A percentile compares a stretch with the other conserved stretches of the same genome.
Evolutionary conservation across 2,113 vertebrate genomes (phyloP).

Genomic region (Hippocampus guttulatus): DNA sequence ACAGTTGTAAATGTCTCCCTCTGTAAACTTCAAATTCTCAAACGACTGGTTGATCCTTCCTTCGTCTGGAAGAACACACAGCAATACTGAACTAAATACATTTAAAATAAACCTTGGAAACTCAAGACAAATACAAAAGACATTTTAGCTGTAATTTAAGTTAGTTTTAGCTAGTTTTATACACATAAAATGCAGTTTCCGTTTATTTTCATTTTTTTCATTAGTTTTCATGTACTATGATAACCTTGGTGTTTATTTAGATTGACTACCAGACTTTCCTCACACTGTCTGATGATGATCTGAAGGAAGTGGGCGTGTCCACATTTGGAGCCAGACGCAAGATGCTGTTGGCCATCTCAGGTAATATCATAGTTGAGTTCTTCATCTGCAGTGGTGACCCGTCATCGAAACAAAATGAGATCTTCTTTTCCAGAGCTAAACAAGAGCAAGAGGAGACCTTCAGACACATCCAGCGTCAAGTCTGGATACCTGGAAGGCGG

Average conservation of each 20-base stretch:
- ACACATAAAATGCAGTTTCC: no score
- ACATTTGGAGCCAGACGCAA: conserved; percentile 78
- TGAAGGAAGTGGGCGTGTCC: conserved; percentile 76
- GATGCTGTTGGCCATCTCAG: conserved; percentile 76
- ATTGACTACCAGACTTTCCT: conserved; percentile 79
- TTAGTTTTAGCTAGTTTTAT: no score
- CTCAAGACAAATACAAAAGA: no score
- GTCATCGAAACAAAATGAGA: neutral
- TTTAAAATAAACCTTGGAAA: no score
- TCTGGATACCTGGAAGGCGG: conserved; percentile 74
- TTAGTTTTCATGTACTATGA: no score
- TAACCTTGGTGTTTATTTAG: conserved; percentile 39
- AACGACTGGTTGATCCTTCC: no score
- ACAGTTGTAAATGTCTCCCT: no score
- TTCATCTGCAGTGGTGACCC: neutral
- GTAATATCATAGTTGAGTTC: conserved; percentile 41
- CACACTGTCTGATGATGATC: conserved; percentile 76
- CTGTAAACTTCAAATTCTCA: no score
- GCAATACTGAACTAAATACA: no score
- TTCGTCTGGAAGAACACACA: no score
- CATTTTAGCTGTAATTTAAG: no score
- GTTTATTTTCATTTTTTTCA: no score
- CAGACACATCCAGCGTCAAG: conserved; percentile 62
- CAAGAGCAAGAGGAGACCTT: conserved; percentile 65
- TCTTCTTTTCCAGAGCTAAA: conserved; percentile 62